Conservation (phyloP, 2,113 vertebrate species). For the Isurus oxyrinchus region DNA sequence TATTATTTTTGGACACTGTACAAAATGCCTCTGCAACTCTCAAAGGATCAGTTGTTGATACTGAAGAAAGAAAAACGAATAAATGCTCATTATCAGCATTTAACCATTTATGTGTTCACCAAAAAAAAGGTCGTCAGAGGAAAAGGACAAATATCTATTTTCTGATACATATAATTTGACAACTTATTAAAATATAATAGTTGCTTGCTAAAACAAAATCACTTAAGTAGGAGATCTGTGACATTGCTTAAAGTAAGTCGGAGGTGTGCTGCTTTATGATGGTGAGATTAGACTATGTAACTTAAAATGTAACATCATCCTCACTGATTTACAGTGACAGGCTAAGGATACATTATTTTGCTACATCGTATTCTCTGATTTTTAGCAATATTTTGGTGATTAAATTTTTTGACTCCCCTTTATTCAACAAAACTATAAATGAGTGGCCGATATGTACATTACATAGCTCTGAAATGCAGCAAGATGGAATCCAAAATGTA, state of each 20-base stretch:
- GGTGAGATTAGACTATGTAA: too few relatives aligned
- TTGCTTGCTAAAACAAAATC: neutral
- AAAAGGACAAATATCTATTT: neutral
- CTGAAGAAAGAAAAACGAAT: neutral
- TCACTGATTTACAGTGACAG: neutral
- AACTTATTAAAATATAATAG: neutral
- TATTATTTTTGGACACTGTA: neutral
- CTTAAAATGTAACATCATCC: neutral
- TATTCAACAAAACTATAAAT: too few relatives aligned
- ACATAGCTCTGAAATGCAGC: too few relatives aligned
- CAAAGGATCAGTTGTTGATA: neutral
- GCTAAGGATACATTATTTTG: neutral
- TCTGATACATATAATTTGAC: neutral
- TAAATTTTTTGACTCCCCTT: neutral
- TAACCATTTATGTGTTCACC: neutral
- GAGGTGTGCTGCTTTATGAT: neutral
- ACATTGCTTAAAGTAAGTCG: neutral
- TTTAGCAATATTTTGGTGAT: neutral
- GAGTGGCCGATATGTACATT: too few relatives aligned
- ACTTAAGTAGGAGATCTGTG: neutral
- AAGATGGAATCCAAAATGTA: too few relatives aligned
- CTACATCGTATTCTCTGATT: neutral
- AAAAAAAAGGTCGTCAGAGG: neutral
- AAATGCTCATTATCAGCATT: neutral
- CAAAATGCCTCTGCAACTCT: neutral